phyloP scores from a whole-genome alignment of 2,797 vertebrate genomes.

The Monodelphis domestica region DNA sequence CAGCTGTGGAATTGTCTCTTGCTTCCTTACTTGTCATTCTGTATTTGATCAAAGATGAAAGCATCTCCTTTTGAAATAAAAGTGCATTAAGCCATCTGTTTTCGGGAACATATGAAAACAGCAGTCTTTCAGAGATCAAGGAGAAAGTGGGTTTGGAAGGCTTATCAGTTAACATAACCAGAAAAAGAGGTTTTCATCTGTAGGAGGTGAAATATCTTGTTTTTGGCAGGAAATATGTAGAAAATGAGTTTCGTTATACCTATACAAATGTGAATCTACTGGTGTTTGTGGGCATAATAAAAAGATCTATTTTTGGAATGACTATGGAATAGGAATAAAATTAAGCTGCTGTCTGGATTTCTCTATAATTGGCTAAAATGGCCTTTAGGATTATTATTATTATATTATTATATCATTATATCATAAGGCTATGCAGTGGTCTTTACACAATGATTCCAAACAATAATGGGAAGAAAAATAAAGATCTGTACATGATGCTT shows the following conservation, averaged over 20 bases:
- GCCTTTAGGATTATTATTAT: neutral
- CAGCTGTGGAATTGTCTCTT: neutral
- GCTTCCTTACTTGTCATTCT: slow-evolving; percentile 3
- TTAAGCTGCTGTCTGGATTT: neutral
- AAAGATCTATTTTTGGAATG: neutral
- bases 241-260: neutral
- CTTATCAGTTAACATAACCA: neutral
- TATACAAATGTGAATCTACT: neutral
- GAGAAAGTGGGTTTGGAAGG: neutral
- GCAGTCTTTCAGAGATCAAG: slow-evolving; percentile 49
- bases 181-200: slow-evolving; percentile 12
- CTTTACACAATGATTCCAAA: neutral
- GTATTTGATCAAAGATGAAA: slow-evolving; percentile 63
- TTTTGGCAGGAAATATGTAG: slow-evolving; percentile 7
- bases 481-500: neutral
- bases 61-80: slow-evolving; percentile 61
- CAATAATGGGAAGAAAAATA: neutral
- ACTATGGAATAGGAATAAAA: accelerated
- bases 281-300: neutral
- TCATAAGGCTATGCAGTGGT: no score
- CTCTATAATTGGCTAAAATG: slow-evolving; percentile 4
- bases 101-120: slow-evolving; percentile 40
- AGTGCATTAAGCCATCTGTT: slow-evolving; percentile 58
- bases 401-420: no score
- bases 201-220: slow-evolving; percentile 18